Evolutionary conservation across 2,888 invertebrate genomes (phyloP).

Genomic region (Lycaena phlaeas): DNA sequence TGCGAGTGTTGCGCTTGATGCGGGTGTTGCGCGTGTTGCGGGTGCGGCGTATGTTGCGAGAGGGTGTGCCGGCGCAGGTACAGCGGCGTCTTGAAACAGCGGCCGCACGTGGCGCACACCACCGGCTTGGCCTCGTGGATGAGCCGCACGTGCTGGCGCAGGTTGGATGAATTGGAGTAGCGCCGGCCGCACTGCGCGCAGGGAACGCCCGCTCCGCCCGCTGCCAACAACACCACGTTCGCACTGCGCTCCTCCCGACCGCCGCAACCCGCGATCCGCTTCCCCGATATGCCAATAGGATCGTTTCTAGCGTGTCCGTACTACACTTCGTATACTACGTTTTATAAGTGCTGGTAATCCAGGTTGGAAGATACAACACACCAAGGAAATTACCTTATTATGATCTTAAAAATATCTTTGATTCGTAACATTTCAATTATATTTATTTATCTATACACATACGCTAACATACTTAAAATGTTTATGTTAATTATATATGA

Average conservation of each 20-base stretch:
- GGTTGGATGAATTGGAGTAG: slow-evolving; percentile 82
- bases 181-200: slow-evolving; percentile 80
- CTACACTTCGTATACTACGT: too few species aligned
- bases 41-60: slow-evolving; percentile 74
- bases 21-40: slow-evolving; percentile 31
- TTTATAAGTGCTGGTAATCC: too few species aligned
- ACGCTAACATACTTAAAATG: too few species aligned
- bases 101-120: slow-evolving; percentile 79
- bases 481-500: too few species aligned
- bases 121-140: slow-evolving; percentile 82
- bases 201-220: slow-evolving; percentile 57
- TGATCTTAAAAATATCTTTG: too few species aligned
- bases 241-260: slow-evolving; percentile 34
- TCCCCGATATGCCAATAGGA: slow-evolving; percentile 19
- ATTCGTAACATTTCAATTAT: too few species aligned
- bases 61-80: slow-evolving; percentile 83
- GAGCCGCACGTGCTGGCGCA: slow-evolving; percentile 82
- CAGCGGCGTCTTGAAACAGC: slow-evolving; percentile 83
- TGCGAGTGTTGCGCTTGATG: slow-evolving; percentile 36
- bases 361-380: too few species aligned
- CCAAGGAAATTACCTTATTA: too few species aligned
- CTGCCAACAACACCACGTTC: slow-evolving; percentile 62
- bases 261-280: slow-evolving; percentile 19
- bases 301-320: slow-evolving; percentile 10
- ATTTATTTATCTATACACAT: too few species aligned